Evolutionary conservation across 2,113 vertebrate species (phyloP), one percentile per base, ranked within the genome.

Genomic region (Sebastes schlegelii): DNA sequence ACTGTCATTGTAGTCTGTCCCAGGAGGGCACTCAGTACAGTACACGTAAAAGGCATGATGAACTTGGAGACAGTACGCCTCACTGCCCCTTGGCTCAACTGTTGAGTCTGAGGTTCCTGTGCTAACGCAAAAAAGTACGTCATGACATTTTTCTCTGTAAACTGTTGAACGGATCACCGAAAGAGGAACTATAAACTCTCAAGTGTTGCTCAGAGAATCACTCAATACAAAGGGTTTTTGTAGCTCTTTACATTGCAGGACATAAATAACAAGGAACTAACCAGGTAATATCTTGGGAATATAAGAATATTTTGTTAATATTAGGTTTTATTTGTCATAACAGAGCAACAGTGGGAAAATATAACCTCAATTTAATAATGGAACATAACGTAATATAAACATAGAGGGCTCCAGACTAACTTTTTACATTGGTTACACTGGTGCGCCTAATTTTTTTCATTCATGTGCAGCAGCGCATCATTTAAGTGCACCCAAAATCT

Each of bases 1-100:
- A 91, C 69, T 84, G 86, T 86, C 89, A 89, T 66, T 88, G 85
- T 88, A 89, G 83, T 79, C 77, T 88, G 70, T 81, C 72, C 74
- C 68, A 71, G 73, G 63, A 88, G 83, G 88, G 72, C 85, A 88
- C 78, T 84, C 71, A 62, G 74, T 70, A 77, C 79, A 82, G 78
- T 51, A 54, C 42, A 82, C 61, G 69, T 79, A 81, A 82, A 86
- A 84, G 48, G 45, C 74, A 82, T 69, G 78, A 93, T 91, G 87
- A 89, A 88, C 78, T 82, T 78, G 58, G 51, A 84, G 83, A 69
- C 63, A n/a, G 43, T 51, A 82, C 19, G 73, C 74, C 16, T 80
- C 81, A 66, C 62, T 83, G 67, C 65, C 48, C 66, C 51, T 34
- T 23, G 70, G 52, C 55, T 81, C 55, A 68, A 48, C 63, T 40